phyloP scores from a whole-genome alignment of 2,113 vertebrate species.

The Bubalus kerabau region DNA sequence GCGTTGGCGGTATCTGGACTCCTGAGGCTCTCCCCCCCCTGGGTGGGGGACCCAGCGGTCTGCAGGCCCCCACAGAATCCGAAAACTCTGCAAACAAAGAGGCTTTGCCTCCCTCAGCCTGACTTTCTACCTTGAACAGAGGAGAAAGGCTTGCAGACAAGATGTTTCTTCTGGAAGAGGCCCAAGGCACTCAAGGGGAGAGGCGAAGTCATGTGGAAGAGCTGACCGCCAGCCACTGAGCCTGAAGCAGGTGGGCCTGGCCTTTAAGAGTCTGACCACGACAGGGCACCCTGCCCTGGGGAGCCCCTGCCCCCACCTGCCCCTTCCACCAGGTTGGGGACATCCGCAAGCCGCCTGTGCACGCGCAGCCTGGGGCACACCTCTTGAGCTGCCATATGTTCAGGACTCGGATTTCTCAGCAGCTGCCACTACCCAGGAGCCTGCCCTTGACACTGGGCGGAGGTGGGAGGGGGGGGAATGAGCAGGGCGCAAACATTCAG shows the following conservation, averaged over 20 bases:
- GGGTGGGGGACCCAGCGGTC: not conserved
- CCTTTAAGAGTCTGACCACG: not conserved
- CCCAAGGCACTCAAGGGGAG: not conserved
- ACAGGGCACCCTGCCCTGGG: not conserved
- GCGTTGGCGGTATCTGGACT: not conserved
- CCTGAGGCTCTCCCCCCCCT: not conserved
- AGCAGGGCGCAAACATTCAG: not conserved
- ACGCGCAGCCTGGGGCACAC: not conserved
- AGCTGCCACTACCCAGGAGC: not conserved
- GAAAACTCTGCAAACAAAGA: not conserved
- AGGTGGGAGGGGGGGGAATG: fast-evolving
- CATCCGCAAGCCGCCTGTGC: not conserved
- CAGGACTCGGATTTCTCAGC: not conserved
- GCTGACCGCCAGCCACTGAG: not conserved
- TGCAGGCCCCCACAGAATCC: not conserved
- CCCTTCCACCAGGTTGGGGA: not conserved
- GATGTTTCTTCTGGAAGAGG: conserved; percentile 14
- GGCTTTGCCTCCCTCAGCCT: not conserved
- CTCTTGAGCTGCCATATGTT: conserved; percentile 24
- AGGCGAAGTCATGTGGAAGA: not conserved
- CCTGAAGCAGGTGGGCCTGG: not conserved
- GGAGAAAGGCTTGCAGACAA: not conserved
- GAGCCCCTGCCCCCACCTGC: not conserved
- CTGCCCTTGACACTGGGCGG: not conserved
- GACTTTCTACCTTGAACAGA: not conserved